Conservation (phyloP, 2,797 vertebrate genomes). For the Tolypeutes matacus region DNA sequence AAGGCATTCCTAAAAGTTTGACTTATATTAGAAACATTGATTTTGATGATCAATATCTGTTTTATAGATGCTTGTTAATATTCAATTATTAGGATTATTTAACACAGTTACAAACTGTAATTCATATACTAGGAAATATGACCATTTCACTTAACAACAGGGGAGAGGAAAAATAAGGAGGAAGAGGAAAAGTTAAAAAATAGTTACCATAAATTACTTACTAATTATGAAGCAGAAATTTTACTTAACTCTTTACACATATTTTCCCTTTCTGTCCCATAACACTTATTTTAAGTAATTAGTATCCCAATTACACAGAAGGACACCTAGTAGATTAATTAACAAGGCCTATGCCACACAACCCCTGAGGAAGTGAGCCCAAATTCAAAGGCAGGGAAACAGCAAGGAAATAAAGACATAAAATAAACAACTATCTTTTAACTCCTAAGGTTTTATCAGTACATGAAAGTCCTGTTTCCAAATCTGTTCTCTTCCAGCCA, state of each 20-base stretch:
- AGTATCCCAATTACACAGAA: neutral
- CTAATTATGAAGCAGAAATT: neutral
- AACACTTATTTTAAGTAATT: neutral
- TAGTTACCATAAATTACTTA: neutral
- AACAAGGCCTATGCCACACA: neutral
- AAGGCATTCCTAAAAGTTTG: neutral
- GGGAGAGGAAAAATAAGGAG: neutral
- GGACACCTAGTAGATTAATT: neutral
- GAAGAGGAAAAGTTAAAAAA: neutral
- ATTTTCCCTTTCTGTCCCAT: neutral
- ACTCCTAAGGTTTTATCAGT: neutral
- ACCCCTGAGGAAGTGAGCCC: neutral
- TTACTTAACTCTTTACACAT: neutral
- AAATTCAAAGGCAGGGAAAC: neutral
- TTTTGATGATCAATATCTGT: neutral
- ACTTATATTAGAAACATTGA: neutral
- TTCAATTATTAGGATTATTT: neutral
- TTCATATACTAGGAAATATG: neutral
- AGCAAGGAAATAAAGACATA: neutral
- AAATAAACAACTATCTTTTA: neutral
- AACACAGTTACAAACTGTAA: conserved; percentile 12
- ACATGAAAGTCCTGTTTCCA: neutral
- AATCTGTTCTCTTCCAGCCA: neutral
- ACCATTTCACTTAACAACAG: neutral
- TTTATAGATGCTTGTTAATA: neutral